phyloP scores from a whole-genome alignment of 1,140 invertebrate species.

The Tyrophagus putrescentiae region DNA sequence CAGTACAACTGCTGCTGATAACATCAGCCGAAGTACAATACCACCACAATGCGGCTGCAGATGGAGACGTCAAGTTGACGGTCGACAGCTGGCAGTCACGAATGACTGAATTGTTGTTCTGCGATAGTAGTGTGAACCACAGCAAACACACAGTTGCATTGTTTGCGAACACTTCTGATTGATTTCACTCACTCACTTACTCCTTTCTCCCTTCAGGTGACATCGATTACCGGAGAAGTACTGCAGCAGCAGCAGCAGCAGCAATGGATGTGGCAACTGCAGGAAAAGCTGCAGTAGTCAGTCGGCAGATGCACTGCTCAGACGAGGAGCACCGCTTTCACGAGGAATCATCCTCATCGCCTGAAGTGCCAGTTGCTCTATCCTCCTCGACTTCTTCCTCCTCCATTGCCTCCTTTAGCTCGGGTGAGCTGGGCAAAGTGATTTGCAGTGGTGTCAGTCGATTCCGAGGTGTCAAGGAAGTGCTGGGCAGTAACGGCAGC shows the following conservation, averaged over 20 bases:
- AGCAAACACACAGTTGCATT: no score
- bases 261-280: background rate
- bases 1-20: no score
- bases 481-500: background rate
- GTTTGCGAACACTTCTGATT: background rate
- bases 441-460: background rate
- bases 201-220: background rate
- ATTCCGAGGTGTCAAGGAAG: background rate
- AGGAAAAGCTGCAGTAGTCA: no score
- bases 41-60: no score
- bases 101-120: no score
- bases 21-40: no score
- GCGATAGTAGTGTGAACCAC: no score
- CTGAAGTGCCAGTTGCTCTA: background rate
- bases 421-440: conserved; percentile 1
- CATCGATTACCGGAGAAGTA: conserved; percentile 1
- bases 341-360: conserved; percentile 5
- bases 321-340: background rate
- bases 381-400: conserved; percentile 15
- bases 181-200: no score
- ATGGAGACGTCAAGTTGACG: no score
- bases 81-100: no score
- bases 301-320: background rate
- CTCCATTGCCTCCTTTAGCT: conserved; percentile 5
- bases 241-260: background rate